A percentile compares a stretch with the other conserved stretches of the same genome.
Conservation (phyloP, 1,140 invertebrate species). For the Eueides isabella region DNA sequence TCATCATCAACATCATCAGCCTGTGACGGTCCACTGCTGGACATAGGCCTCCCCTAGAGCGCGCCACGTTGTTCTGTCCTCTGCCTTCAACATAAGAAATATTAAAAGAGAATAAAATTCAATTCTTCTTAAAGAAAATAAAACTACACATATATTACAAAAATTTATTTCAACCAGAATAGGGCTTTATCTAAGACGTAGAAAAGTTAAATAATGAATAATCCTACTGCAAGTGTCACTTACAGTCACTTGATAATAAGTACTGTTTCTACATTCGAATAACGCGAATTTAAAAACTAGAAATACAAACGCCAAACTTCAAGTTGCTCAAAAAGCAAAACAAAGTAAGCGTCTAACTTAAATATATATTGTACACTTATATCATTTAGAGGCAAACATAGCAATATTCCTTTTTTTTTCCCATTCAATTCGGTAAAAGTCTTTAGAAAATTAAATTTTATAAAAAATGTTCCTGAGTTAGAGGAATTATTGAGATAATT, state of each 20-base stretch:
- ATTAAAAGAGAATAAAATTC: too few species aligned
- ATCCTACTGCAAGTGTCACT: slow-evolving; percentile 41
- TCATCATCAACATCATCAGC: too few species aligned
- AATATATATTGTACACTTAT: slow-evolving; percentile 5
- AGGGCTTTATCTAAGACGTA: slow-evolving; percentile 52
- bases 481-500: too few species aligned
- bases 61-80: too few species aligned
- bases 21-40: too few species aligned
- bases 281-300: slow-evolving; percentile 29
- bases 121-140: slow-evolving; percentile 1
- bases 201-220: slow-evolving; percentile 44
- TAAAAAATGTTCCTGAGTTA: too few species aligned
- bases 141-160: slow-evolving; percentile 60
- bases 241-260: slow-evolving; percentile 26
- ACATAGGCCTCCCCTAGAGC: too few species aligned
- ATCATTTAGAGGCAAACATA: too few species aligned
- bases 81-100: too few species aligned
- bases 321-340: slow-evolving; percentile 13
- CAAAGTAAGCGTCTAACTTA: slow-evolving; percentile 2
- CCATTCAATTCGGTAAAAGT: too few species aligned
- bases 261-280: slow-evolving; percentile 36
- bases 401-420: too few species aligned
- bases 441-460: too few species aligned
- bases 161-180: slow-evolving; percentile 72
- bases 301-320: slow-evolving; percentile 8